Percentiles rank a stretch among this genome's conserved stretches.
Conservation (phyloP, 1,140 invertebrate genomes). For the Nasonia vitripennis region DNA sequence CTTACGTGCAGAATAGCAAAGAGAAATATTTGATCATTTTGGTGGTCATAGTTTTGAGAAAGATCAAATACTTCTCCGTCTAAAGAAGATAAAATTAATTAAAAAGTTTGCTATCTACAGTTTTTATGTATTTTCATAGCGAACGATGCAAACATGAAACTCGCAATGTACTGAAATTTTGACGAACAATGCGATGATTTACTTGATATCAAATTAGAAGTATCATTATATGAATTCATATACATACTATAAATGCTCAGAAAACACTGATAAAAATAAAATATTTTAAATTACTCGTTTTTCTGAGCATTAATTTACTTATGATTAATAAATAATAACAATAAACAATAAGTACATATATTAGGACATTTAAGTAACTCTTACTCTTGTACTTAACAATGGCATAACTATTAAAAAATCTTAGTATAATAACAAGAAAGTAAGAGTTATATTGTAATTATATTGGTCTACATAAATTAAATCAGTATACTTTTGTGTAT, state of each 20-base stretch:
- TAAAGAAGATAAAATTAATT: background rate
- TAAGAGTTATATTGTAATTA: background rate
- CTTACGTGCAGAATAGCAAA: background rate
- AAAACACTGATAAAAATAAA: too few species aligned
- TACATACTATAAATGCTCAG: too few species aligned
- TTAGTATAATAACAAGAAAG: background rate
- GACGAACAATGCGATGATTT: too few species aligned
- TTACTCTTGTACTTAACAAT: background rate
- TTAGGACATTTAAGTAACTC: background rate
- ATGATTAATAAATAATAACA: background rate
- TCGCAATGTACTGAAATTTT: too few species aligned
- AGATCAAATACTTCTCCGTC: background rate
- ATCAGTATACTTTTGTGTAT: constrained; percentile 1
- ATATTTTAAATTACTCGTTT: too few species aligned
- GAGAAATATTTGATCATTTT: background rate
- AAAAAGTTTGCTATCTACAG: background rate
- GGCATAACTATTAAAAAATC: background rate
- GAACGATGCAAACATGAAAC: background rate
- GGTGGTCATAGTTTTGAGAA: background rate
- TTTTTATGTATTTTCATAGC: background rate
- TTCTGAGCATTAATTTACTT: too few species aligned
- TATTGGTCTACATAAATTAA: background rate
- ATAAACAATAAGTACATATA: background rate
- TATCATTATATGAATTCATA: background rate
- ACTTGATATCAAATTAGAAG: background rate